phyloP scores from a whole-genome alignment of 2,113 vertebrate species.

The Phasianus colchicus region DNA sequence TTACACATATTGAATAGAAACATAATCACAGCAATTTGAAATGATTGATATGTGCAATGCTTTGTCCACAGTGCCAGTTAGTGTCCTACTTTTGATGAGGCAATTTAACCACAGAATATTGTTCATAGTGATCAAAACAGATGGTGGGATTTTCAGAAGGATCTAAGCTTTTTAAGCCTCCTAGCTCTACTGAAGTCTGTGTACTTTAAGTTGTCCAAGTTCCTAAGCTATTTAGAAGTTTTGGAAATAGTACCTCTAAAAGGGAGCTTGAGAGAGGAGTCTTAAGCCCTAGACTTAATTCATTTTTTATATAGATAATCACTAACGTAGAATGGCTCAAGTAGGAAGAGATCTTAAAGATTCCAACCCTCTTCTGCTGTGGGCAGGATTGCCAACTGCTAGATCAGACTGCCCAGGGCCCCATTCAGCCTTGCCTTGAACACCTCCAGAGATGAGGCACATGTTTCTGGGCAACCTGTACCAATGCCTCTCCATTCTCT shows the following conservation, averaged over 20 bases:
- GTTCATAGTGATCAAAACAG: conserved; percentile 6
- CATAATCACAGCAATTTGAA: conserved; percentile 4
- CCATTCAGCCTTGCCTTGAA: no score
- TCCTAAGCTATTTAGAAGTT: neutral
- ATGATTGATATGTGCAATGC: neutral
- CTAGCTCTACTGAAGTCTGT: neutral
- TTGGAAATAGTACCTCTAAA: neutral
- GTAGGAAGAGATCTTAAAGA: no score
- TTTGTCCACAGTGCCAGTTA: neutral
- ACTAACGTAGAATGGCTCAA: no score
- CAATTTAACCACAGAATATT: neutral
- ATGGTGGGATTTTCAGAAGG: neutral
- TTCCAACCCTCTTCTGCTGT: no score
- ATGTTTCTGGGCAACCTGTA: no score
- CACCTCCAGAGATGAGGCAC: no score
- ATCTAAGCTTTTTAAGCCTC: neutral
- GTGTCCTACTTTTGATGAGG: neutral
- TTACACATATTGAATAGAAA: neutral
- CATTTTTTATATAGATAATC: neutral
- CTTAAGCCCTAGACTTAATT: neutral
- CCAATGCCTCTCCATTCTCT: no score
- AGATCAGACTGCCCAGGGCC: no score
- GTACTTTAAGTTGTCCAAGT: neutral
- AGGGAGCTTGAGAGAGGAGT: neutral
- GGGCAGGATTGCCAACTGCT: no score